phyloP scores from a whole-genome alignment of 1,140 invertebrate genomes.

The Andrena cerasifolii region DNA sequence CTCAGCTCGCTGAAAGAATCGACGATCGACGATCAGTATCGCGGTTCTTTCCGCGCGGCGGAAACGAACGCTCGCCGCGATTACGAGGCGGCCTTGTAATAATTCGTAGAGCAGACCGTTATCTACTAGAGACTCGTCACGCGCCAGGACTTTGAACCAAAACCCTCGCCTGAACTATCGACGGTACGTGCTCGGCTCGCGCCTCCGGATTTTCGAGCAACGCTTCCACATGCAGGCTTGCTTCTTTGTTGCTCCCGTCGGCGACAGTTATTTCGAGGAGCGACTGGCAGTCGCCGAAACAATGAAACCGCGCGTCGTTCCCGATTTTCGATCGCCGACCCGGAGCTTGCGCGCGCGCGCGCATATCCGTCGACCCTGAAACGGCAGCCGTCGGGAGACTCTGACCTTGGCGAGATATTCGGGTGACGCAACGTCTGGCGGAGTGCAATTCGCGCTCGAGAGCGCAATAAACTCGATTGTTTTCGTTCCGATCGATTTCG shows the following conservation, averaged over 20 bases:
- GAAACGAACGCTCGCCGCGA: constrained; percentile 7
- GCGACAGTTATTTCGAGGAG: too few relatives aligned
- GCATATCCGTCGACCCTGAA: constrained; percentile 28
- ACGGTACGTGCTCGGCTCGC: constrained; percentile 3
- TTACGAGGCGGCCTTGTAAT: constrained; percentile 3
- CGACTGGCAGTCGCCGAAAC: neutral
- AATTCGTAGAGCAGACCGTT: constrained; percentile 23
- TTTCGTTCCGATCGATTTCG: constrained; percentile 16
- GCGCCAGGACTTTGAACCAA: constrained; percentile 39
- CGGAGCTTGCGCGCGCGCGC: neutral
- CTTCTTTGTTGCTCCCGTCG: too few relatives aligned
- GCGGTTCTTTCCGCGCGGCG: neutral
- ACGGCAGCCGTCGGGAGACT: neutral
- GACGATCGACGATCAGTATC: too few relatives aligned
- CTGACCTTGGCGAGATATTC: constrained; percentile 25
- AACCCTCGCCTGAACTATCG: neutral
- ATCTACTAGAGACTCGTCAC: constrained; percentile 30
- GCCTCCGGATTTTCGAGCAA: too few relatives aligned
- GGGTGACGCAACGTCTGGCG: constrained; percentile 49
- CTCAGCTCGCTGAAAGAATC: too few relatives aligned
- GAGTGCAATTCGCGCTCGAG: constrained; percentile 14
- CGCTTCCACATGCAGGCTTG: too few relatives aligned
- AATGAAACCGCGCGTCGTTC: neutral
- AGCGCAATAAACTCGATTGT: constrained; percentile 55
- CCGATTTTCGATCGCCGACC: neutral